Base-by-base conservation (phyloP, 2,797 vertebrate genomes). In the Sebastes elongatus region DNA sequence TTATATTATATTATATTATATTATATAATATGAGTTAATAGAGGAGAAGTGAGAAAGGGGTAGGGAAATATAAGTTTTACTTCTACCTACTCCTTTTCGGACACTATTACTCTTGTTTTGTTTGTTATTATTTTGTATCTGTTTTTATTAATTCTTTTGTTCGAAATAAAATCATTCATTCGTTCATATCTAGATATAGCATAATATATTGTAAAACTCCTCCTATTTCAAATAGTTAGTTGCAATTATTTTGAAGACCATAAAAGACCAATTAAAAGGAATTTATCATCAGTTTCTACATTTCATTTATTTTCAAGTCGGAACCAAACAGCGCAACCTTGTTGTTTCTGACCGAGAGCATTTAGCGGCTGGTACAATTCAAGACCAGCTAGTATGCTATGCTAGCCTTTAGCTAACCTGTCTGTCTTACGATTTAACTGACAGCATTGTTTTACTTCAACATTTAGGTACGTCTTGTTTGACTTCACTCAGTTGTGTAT, bases 301-400 rank as follows among this genome's bases (percentile, higher is more conserved):
- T 18, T 55, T 10, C 10, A 67, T n/a, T n/a, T 68, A 56, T 62
- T 55, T 63, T 49, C 14, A 11, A 6, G 7, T 62, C 25, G 87
- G 85, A 92, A 91, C 77, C 13, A 68, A 72, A 46, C 35, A 7
- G 13, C 1, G 5, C 20, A 10, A 6, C 1, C 8, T 0, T 0
- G 1, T 85, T 85, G 89, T 93, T 93, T 90, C 76, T 28, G 16
- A 1, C 32, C 92, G 93, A 27, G 22, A 63, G 6, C 25, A 59
- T 88, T 88, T 88, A 56, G 10, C 8, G 30, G 59, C 13, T 49
- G 85, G 73, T 32, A 61, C 30, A 35, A 5, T 13, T 52, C 57
- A 35, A 13, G 10, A 67, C 5, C 13, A 76, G 64, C 16, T 59
- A 75, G 33, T 35, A 86, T 84, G 76, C 27, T 71, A 85, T 42